These are phyloP conservation scores for Limnephilus marmoratus DNA, from an alignment of 2,888 invertebrate species.

Conservation along the genomic window DNA sequence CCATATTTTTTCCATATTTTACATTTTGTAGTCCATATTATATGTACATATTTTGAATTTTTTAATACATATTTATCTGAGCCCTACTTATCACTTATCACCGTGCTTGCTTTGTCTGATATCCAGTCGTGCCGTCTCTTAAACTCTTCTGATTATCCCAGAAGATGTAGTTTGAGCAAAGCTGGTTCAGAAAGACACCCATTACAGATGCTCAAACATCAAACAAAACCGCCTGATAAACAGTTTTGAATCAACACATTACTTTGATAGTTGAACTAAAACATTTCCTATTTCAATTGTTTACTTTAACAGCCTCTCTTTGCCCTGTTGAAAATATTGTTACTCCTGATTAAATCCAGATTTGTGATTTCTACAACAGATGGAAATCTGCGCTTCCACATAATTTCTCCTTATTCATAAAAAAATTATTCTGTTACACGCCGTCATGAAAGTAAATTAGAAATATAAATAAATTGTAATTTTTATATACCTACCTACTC, in stretches of 20 bases:
- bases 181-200: not conserved
- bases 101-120: too few relatives aligned
- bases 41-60: too few relatives aligned
- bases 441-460: not conserved
- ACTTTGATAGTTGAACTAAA: not conserved
- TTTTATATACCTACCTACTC: not conserved
- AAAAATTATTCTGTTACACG: not conserved
- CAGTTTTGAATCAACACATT: not conserved
- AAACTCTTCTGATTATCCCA: not conserved
- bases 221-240: conserved; percentile 6
- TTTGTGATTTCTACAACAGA: not conserved
- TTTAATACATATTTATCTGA: too few relatives aligned
- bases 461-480: not conserved
- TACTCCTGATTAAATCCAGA: not conserved
- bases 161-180: not conserved
- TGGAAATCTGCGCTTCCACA: not conserved
- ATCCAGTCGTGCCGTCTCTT: too few relatives aligned
- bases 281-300: not conserved
- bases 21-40: too few relatives aligned
- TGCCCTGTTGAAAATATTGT: not conserved
- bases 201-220: not conserved
- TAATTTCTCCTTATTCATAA: not conserved
- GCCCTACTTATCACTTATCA: too few relatives aligned
- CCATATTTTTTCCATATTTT: too few relatives aligned
- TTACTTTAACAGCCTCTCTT: not conserved